Evolutionary conservation across 2,113 vertebrate species (phyloP).

Genomic region (Cnemophilus loriae): DNA sequence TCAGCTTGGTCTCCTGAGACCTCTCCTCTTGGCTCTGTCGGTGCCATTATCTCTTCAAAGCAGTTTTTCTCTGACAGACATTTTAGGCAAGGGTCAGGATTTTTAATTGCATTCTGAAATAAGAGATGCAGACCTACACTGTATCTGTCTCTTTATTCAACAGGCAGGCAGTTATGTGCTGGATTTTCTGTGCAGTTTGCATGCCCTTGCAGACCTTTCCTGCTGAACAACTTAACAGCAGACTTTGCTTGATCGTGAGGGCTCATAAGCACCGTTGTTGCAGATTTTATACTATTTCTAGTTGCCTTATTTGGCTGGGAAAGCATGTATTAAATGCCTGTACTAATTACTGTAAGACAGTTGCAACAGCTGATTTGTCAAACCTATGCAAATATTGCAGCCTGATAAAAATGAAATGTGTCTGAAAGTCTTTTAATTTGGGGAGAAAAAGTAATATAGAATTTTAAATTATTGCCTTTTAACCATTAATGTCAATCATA

Average conservation of each 20-base stretch:
- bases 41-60: not conserved
- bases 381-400: not conserved
- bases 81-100: not conserved
- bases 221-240: not conserved
- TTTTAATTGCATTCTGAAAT: conserved; percentile 13
- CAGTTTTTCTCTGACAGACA: not conserved
- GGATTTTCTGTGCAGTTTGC: not conserved
- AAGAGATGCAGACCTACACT: not conserved
- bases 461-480: not conserved
- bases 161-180: not conserved
- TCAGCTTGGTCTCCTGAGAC: not conserved
- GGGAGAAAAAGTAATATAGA: not conserved
- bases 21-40: not conserved
- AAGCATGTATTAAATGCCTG: not conserved
- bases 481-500: not conserved
- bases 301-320: not conserved
- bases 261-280: not conserved
- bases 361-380: not conserved
- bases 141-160: not conserved
- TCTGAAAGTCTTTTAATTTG: not conserved
- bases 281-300: not conserved
- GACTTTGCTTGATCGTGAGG: not conserved
- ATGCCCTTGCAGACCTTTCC: not conserved
- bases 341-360: not conserved
- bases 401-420: not conserved